Evolutionary conservation across 2,888 invertebrate species (phyloP), one percentile per base, ranked within the genome.

Genomic region (Lordiphosa fenestrarum): DNA sequence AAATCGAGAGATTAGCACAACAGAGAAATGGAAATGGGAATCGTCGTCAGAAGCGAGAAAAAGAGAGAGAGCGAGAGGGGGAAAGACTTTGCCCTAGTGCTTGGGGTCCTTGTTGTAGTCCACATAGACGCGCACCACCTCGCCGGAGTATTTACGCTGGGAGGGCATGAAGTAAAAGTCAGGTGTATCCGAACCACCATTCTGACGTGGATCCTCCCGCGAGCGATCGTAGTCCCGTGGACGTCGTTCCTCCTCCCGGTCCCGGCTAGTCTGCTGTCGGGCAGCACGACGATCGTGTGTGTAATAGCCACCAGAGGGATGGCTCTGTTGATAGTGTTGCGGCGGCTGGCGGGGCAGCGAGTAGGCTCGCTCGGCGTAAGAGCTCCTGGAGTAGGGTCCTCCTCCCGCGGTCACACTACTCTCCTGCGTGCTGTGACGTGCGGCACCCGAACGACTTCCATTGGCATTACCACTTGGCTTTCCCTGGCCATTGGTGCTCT

Each of bases 151-250:
- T 90, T 97, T 96, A 67, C 97, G 91, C 88, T 97, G 97, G 65
- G 96, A 96, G 42, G 97, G 97, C 96, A 97, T 97, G 89, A 97
- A 97, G 90, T 97, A 97, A 90, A 97, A 97, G 90, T 97, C 97
- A 0, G 96, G 90, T 48, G 90, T 90, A 73, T 90, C 90, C 2
- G 88, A 84, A 21, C 90, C 90, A 13, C 87, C 87, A 57, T 86
- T 88, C 51, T 85, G 61, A 10, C 88, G 87, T 1, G 88, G 88
- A 73, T 88, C 89, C 13, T 87, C 87, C 0, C 88, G 86, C 4
- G 88, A 83, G 5, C 86, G 59, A 55, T 87, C 86, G 30, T 86
- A 89, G 87, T 90, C 72, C 12, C 89, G 76, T 78, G 88, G 61
- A 80, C 89, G 75, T n/a, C 83, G 81, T 36, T 84, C 66, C 10